A percentile compares a stretch with the other conserved stretches of the same genome.
Evolutionary conservation across 2,888 invertebrate species (phyloP).

Genomic region (Cheilosia scutellata): DNA sequence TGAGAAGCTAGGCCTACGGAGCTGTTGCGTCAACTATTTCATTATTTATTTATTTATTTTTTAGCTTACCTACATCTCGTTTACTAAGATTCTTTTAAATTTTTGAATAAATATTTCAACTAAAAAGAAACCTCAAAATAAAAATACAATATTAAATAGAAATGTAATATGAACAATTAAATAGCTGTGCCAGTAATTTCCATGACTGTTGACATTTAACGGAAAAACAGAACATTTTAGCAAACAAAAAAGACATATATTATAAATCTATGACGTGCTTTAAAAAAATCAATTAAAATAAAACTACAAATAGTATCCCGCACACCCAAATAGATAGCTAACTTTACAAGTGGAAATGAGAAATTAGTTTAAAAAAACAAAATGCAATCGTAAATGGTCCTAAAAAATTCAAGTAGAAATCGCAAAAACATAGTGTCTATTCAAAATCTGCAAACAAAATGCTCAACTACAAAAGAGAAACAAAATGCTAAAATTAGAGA

Average conservation of each 20-base stretch:
- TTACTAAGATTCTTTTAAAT: no score
- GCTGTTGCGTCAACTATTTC: no score
- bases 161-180: slow-evolving; percentile 31
- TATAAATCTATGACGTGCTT: slow-evolving; percentile 58
- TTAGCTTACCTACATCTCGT: no score
- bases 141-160: no score
- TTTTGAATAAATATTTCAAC: no score
- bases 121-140: no score
- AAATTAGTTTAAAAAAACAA: slow-evolving; percentile 48
- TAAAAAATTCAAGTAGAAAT: slow-evolving; percentile 56
- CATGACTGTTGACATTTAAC: slow-evolving; percentile 1
- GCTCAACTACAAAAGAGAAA: slow-evolving; percentile 44
- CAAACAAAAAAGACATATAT: slow-evolving; percentile 4
- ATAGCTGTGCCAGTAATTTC: slow-evolving; percentile 48
- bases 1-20: no score
- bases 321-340: slow-evolving; percentile 54
- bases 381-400: slow-evolving; percentile 60
- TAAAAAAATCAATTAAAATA: slow-evolving; percentile 35
- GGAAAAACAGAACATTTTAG: slow-evolving; percentile 3
- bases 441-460: slow-evolving; percentile 38
- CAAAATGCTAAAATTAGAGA: slow-evolving; percentile 36
- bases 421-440: slow-evolving; percentile 46
- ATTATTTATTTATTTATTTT: no score
- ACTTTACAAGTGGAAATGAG: slow-evolving; percentile 47
- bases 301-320: slow-evolving; percentile 26